These are phyloP conservation scores for Leptinotarsa haldemani DNA, from an alignment of 2,888 invertebrate genomes.

Conservation along the genomic window DNA sequence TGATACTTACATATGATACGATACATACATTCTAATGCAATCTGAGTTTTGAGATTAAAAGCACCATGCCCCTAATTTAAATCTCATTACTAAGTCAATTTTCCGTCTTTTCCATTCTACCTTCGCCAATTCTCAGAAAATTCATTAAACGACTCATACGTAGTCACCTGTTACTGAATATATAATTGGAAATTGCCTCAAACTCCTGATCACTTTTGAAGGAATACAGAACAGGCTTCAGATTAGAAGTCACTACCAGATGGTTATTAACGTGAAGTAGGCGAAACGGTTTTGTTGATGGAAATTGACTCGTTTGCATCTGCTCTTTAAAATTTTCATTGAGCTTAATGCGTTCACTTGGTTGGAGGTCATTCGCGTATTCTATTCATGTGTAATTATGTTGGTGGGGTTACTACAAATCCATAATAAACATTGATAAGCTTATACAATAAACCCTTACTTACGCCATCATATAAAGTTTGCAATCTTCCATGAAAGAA, in stretches of 20 bases:
- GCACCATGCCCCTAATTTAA: neutral
- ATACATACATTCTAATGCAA: no score
- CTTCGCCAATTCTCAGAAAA: neutral
- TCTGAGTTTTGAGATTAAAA: neutral
- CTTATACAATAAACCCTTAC: no score
- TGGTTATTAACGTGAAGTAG: neutral
- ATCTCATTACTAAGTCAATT: neutral
- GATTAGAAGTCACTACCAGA: neutral
- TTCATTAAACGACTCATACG: neutral
- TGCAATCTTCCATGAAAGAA: no score
- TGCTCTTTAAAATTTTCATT: no score
- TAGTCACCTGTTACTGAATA: neutral
- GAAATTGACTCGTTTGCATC: no score
- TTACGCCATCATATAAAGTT: no score
- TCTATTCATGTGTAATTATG: no score
- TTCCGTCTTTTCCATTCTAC: neutral
- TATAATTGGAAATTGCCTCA: neutral
- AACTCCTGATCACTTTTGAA: neutral
- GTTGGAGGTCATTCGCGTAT: no score
- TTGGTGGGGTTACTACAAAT: no score
- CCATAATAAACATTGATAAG: no score
- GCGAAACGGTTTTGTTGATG: neutral
- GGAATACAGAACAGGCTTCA: neutral
- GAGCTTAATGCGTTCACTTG: no score
- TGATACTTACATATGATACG: no score